Percentiles rank a stretch among this genome's conserved stretches.
Evolutionary conservation across 2,113 vertebrate species (phyloP).

Genomic region (Garra rufa): DNA sequence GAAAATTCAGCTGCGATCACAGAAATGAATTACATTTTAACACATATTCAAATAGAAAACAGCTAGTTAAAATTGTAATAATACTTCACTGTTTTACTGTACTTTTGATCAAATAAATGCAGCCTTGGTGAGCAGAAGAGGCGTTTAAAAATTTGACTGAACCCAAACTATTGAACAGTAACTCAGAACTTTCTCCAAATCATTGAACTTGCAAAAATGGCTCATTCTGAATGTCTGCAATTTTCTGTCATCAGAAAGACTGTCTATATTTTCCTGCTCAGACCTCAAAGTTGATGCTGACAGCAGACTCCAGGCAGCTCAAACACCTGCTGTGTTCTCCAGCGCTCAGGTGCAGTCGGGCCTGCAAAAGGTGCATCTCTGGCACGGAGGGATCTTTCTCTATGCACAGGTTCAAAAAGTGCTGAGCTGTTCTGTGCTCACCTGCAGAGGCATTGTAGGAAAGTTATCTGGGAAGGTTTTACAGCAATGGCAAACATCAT

Average conservation of each 20-base stretch:
- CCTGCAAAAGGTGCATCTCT: slow-evolving; percentile 76
- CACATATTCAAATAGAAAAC: too few relatives aligned
- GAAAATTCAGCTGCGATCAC: too few relatives aligned
- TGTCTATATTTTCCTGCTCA: background rate
- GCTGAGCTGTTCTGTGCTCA: slow-evolving; percentile 72
- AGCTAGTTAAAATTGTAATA: too few relatives aligned
- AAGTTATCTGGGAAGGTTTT: background rate
- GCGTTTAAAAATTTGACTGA: background rate
- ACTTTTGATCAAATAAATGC: too few relatives aligned
- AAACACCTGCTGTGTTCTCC: slow-evolving; percentile 73
- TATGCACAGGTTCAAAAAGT: slow-evolving; percentile 72
- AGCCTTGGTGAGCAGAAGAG: background rate
- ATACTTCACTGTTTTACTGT: too few relatives aligned
- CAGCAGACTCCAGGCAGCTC: slow-evolving; percentile 73
- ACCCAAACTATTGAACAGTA: background rate
- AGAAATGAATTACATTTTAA: too few relatives aligned
- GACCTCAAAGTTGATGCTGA: slow-evolving; percentile 82
- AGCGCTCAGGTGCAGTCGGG: slow-evolving; percentile 73
- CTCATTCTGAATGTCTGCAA: background rate
- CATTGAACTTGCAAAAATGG: background rate
- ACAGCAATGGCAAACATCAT: background rate
- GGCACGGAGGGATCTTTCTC: slow-evolving; percentile 69
- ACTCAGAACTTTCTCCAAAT: background rate
- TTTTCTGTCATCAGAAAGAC: background rate
- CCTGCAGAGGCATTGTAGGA: slow-evolving; percentile 62